Conservation (phyloP, 2,797 vertebrate species). For the Furcifer pardalis region DNA sequence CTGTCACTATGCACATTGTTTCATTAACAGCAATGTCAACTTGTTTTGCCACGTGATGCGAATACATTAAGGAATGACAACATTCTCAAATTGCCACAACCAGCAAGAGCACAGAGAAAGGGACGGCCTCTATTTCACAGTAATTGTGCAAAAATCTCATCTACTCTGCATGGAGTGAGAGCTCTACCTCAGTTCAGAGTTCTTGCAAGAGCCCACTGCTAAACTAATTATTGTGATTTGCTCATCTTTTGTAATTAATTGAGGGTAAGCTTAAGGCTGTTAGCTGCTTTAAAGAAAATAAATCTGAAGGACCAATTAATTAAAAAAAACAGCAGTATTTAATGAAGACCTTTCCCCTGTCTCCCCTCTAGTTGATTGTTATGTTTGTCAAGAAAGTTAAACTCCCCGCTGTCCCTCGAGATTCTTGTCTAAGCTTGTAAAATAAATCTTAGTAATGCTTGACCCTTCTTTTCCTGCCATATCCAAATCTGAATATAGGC, state of each 20-base stretch:
- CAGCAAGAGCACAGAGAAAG: constrained; percentile 45
- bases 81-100: background rate
- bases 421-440: constrained; percentile 74
- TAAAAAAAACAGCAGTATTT: constrained; percentile 87
- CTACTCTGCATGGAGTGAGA: constrained; percentile 46
- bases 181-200: constrained; percentile 74
- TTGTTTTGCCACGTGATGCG: constrained; percentile 67
- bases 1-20: too few species aligned
- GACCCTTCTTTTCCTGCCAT: too few species aligned
- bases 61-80: constrained; percentile 56
- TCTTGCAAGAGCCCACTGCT: constrained; percentile 76
- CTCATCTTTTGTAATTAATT: constrained; percentile 91
- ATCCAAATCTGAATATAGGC: too few species aligned
- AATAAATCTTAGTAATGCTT: constrained; percentile 72
- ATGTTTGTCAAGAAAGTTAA: constrained; percentile 78
- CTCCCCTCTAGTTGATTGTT: constrained; percentile 74
- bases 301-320: constrained; percentile 91
- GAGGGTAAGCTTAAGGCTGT: constrained; percentile 83
- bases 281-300: constrained; percentile 83
- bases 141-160: constrained; percentile 59
- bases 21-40: too few species aligned
- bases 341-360: constrained; percentile 71
- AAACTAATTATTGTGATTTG: constrained; percentile 89
- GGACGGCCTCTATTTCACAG: constrained; percentile 53
- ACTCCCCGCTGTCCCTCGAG: constrained; percentile 69